Percentiles rank a stretch among this genome's conserved stretches.
Conservation (phyloP, 1,140 invertebrate genomes). For the Halesus radiatus region DNA sequence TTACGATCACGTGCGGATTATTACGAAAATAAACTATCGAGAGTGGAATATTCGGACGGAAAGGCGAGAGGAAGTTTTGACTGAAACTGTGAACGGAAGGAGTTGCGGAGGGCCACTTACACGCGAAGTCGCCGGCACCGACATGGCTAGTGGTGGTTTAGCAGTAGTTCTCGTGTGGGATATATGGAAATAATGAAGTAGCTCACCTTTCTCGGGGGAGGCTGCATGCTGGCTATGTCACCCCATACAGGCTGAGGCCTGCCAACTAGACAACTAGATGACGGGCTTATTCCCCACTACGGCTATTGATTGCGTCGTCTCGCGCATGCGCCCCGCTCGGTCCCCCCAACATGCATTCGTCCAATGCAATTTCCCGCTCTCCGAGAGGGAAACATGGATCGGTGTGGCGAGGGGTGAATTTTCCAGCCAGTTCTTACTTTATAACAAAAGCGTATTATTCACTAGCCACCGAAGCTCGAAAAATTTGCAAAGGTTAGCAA, state of each 20-base stretch:
- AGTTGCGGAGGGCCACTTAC: neutral
- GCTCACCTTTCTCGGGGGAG: conserved; percentile 82
- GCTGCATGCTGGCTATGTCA: conserved; percentile 75
- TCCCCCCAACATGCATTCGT: neutral
- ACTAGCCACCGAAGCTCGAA: too few relatives aligned
- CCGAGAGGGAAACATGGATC: neutral
- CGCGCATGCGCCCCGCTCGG: neutral
- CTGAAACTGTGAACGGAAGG: too few relatives aligned
- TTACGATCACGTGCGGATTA: neutral
- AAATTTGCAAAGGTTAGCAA: too few relatives aligned
- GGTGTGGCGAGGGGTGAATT: neutral
- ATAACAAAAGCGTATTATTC: too few relatives aligned
- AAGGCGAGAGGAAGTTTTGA: too few relatives aligned
- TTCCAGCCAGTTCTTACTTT: too few relatives aligned
- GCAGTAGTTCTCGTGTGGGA: neutral
- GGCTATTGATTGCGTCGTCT: conserved; percentile 6
- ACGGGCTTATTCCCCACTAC: conserved; percentile 2
- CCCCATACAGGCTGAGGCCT: conserved; percentile 26
- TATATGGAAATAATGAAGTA: neutral
- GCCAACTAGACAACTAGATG: conserved; percentile 10
- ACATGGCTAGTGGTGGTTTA: neutral
- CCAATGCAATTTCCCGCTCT: conserved; percentile 14
- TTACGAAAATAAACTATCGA: too few relatives aligned
- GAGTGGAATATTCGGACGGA: too few relatives aligned
- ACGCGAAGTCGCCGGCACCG: neutral